Conservation (phyloP, 2,113 vertebrate genomes). For the Ramphastos sulfuratus region DNA sequence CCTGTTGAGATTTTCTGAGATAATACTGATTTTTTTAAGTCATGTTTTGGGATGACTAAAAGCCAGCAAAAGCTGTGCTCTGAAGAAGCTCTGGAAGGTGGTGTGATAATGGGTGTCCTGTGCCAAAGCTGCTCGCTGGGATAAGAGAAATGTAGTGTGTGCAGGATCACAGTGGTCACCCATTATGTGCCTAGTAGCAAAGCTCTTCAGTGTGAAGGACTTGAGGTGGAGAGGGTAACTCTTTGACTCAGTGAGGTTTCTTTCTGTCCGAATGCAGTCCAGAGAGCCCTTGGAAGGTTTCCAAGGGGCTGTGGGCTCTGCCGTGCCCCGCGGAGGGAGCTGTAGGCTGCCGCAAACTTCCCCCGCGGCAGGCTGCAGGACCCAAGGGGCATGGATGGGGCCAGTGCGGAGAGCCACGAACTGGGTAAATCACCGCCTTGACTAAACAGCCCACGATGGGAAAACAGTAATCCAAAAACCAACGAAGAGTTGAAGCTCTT, state of each 20-base stretch:
- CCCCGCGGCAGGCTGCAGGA: not conserved
- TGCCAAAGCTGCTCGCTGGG: not conserved
- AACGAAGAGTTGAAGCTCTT: not conserved
- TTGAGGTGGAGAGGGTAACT: not conserved
- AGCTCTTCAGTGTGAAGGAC: not conserved
- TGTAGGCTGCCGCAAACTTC: constrained; percentile 12
- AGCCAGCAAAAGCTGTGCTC: not conserved
- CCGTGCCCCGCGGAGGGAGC: constrained; percentile 61
- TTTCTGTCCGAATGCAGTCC: not conserved
- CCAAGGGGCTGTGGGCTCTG: not conserved
- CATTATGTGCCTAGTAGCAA: not conserved
- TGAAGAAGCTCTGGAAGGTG: not conserved
- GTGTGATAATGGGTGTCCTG: rapidly evolving
- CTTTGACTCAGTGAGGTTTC: not conserved
- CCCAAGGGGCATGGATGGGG: not conserved
- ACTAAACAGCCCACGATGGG: not conserved
- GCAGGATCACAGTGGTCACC: not conserved
- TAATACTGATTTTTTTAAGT: not conserved
- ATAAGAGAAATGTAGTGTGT: not conserved
- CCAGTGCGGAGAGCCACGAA: not conserved
- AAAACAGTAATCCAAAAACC: not conserved
- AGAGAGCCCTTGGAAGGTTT: not conserved
- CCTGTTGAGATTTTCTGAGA: constrained; percentile 19
- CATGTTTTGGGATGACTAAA: not conserved
- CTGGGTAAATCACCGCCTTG: not conserved